Evolutionary conservation across 1,140 invertebrate genomes (phyloP), one percentile per base, ranked within the genome.

Genomic region (Dreissena polymorpha): DNA sequence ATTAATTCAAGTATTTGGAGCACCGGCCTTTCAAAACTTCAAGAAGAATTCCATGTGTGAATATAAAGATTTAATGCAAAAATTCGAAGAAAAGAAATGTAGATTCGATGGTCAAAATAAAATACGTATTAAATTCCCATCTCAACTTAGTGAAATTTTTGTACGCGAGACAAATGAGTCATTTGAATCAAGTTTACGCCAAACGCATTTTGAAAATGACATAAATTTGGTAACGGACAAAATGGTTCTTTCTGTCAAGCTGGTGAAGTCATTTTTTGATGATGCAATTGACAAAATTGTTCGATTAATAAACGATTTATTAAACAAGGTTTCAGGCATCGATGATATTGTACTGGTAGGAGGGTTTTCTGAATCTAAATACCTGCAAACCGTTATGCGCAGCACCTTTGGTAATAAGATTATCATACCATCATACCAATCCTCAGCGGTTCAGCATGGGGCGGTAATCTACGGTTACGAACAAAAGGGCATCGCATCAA

Each of bases 391-490:
- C 16, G 71, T 72, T 13, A 77, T 87, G n/a, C 69, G 60, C 68
- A 53, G 75, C 27, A 27, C 67, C 1, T 87, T 86, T 77, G 71
- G 76, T 10, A 72, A 79, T 23, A 75, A 74, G 55, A 25, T 85
- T 14, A 21, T 82, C 14, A 55, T 86, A 55, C 86, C 86, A 21
- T 67, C 21, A 18, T 53, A 85, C 10, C 82, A 85, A 55, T 50
- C 72, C 0, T 21, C 78, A 23, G 82, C 79, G n/a, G 85, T 87
- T 14, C 64, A 86, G 18, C 74, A 72, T 64, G 86, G 86, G 14
- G 86, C 86, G 2, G 85, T 86, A 5, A 67, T 86, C 7, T 87
- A 83, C 57, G 86, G 86, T 2, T 79, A 82, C 65, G 75, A 85
- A 27, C 72, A 74, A 55, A 68, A 81, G 50, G 64, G 67, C 18